These are phyloP conservation scores for Leguminivora glycinivorella DNA, from an alignment of 1,140 invertebrate genomes.

Conservation along the genomic window DNA sequence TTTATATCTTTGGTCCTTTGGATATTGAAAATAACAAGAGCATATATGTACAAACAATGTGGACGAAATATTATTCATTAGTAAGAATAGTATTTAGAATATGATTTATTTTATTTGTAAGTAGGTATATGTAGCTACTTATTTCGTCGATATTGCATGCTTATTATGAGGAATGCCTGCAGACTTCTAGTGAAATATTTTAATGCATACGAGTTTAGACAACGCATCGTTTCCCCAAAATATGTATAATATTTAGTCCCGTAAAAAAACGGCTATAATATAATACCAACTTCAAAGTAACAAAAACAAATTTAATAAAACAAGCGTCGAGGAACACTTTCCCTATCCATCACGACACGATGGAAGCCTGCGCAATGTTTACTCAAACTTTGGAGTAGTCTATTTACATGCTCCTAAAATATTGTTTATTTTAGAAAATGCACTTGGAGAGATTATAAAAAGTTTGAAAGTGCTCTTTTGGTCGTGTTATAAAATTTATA, in stretches of 20 bases:
- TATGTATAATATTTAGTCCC: neutral
- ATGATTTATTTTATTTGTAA: too few species aligned
- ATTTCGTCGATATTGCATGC: too few species aligned
- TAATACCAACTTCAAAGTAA: conserved; percentile 10
- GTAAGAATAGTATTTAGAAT: too few species aligned
- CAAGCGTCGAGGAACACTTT: conserved; percentile 3
- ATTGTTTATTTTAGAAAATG: conserved; percentile 20
- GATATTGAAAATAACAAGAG: too few species aligned
- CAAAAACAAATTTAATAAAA: conserved; percentile 20
- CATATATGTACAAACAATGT: too few species aligned
- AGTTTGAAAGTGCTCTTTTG: neutral
- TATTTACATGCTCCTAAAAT: conserved; percentile 19
- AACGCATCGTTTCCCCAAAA: neutral
- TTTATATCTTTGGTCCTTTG: too few species aligned
- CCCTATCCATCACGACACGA: conserved; percentile 13
- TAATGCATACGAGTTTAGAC: neutral
- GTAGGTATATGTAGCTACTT: too few species aligned
- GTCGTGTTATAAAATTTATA: neutral
- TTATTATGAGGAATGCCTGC: too few species aligned
- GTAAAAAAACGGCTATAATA: neutral
- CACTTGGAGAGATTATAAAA: neutral
- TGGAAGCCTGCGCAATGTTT: conserved; percentile 5
- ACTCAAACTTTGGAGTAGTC: conserved; percentile 1
- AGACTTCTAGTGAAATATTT: too few species aligned
- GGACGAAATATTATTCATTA: too few species aligned